phyloP scores from a whole-genome alignment of 2,797 vertebrate species.

The Lutjanus argentimaculatus region DNA sequence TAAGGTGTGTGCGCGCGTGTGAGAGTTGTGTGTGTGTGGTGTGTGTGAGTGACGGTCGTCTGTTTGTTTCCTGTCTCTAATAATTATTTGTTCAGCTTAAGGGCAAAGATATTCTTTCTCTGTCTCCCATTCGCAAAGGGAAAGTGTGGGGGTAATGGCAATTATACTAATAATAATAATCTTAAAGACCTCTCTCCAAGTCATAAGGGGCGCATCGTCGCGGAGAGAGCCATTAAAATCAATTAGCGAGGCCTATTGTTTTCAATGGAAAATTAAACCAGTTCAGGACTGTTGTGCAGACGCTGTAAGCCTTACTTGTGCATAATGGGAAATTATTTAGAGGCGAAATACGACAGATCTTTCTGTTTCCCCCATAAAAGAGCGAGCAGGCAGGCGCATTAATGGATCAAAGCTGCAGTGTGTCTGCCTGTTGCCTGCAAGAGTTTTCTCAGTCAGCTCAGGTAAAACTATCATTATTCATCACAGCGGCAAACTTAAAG shows the following conservation, averaged over 20 bases:
- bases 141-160: constrained; percentile 90
- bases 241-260: constrained; percentile 95
- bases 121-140: constrained; percentile 85
- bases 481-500: constrained; percentile 2
- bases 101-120: constrained; percentile 93
- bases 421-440: constrained; percentile 65
- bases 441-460: constrained; percentile 43
- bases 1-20: constrained; percentile 62
- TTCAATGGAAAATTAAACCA: constrained; percentile 93
- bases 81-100: constrained; percentile 99
- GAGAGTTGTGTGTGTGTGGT: constrained; percentile 1
- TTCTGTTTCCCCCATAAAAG: constrained; percentile 90
- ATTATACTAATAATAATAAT: constrained; percentile 95
- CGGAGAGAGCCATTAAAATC: constrained; percentile 99
- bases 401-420: constrained; percentile 47
- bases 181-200: constrained; percentile 98
- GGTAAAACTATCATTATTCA: constrained; percentile 36
- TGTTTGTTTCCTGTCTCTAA: constrained; percentile 98
- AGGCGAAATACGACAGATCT: constrained; percentile 88
- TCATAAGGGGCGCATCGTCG: constrained; percentile 97
- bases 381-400: constrained; percentile 77
- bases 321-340: constrained; percentile 94
- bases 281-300: constrained; percentile 85
- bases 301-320: constrained; percentile 78
- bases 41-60: constrained; percentile 86